Evolutionary conservation across 2,888 invertebrate genomes (phyloP).

Genomic region (Dryobota labecula): DNA sequence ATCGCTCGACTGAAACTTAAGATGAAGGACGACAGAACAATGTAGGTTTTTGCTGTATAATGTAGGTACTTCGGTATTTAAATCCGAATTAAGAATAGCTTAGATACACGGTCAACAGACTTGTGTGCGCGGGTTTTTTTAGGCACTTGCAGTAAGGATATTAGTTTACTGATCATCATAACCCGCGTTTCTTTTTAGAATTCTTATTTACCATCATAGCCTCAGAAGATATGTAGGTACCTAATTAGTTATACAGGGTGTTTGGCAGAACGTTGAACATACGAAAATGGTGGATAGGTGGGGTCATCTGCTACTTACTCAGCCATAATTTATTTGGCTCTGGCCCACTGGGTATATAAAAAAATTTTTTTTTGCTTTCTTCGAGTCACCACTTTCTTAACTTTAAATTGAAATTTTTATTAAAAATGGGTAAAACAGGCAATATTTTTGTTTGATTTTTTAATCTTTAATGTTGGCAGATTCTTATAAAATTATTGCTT

Average conservation of each 20-base stretch:
- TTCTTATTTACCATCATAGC: not conserved
- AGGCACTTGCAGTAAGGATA: not conserved
- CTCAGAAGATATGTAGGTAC: not conserved
- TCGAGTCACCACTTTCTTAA: too few relatives aligned
- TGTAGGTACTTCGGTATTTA: not conserved
- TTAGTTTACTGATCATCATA: not conserved
- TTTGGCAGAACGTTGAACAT: too few relatives aligned
- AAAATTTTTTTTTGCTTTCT: too few relatives aligned
- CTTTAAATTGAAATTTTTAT: too few relatives aligned
- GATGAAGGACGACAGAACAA: constrained; percentile 93
- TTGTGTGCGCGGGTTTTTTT: not conserved
- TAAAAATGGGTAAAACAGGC: too few relatives aligned
- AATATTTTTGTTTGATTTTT: too few relatives aligned
- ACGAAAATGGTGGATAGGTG: too few relatives aligned
- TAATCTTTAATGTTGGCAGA: too few relatives aligned
- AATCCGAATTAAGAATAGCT: constrained; percentile 5
- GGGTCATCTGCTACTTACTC: too few relatives aligned
- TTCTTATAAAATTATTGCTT: too few relatives aligned
- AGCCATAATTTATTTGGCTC: too few relatives aligned
- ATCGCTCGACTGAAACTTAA: constrained; percentile 95
- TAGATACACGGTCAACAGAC: not conserved
- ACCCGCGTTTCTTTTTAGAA: not conserved
- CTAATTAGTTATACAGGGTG: not conserved
- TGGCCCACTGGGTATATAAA: too few relatives aligned
- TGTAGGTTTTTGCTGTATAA: constrained; percentile 71